Base-by-base conservation (phyloP, 2,113 vertebrate species). In the Percopsis transmontana region DNA sequence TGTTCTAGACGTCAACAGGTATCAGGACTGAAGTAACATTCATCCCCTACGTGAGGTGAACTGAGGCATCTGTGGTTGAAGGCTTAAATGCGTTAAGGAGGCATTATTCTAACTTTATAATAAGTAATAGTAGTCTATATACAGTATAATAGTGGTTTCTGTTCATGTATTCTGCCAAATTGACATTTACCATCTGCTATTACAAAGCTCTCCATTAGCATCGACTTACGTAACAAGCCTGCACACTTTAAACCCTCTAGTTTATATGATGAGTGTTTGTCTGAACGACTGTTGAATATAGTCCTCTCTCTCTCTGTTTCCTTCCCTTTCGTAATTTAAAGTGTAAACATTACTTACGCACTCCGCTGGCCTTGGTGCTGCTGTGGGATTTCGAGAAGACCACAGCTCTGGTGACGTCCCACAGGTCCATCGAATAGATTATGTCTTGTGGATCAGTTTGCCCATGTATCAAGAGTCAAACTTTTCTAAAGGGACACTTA, bases 271-370 rank as follows among this genome's bases (percentile, higher is more conserved):
- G 41, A 55, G 23, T 45, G 39, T 71, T 68, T 56, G 42, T 64
- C 9, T 60, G 59, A 72, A 48, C 15, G 58, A 55, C 1, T 2
- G 20, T 53, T 48, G 15, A 48, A n/a, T n/a, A n/a, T 18, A 48
- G n/a, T 48, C 47, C 18, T 8, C 48, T 50, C 48, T 50, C 20
- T 42, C 5, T 24, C 8, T 27, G 21, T 55, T 20, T 7, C 23
- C 27, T 33, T 33, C 27, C 6, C 27, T 6, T 5, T 33, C 3
- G 20, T 61, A 63, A 72, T 75, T 58, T 44, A 1, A 0, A 68
- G 66, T 65, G 38, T 70, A 82, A 79, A 77, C 74, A 68, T 76
- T 58, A 76, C 70, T 85, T 74, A 84, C 77, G 68, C 69, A 59
- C 70, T 82, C 72, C 63, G 70, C 57, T 57, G 55, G 70, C 38